Conservation (phyloP, 2,888 invertebrate species). For the Sarcophaga variegata region DNA sequence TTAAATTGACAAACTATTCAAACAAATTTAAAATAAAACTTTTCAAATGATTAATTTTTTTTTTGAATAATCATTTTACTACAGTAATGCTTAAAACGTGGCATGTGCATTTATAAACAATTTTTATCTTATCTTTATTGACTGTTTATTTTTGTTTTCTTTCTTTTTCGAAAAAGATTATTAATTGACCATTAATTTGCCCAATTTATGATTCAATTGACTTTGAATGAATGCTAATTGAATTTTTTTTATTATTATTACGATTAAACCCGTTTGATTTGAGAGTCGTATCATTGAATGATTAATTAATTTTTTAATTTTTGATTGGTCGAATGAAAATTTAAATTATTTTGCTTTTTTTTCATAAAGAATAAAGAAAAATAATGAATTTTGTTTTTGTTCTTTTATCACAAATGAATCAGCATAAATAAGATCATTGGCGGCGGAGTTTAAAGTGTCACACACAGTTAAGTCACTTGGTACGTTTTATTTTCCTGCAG, state of each 20-base stretch:
- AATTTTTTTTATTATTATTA: not conserved
- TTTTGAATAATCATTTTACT: not conserved
- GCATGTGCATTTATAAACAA: not conserved
- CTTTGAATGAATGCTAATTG: slow-evolving; percentile 17
- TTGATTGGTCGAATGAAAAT: not conserved
- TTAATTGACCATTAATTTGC: slow-evolving; percentile 3
- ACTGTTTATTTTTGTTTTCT: not conserved
- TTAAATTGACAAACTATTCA: too few relatives aligned
- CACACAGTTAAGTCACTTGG: too few relatives aligned
- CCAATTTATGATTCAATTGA: slow-evolving; percentile 16
- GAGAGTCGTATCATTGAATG: not conserved
- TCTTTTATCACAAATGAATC: too few relatives aligned
- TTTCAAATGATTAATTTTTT: too few relatives aligned
- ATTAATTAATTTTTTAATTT: not conserved
- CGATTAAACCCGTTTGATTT: not conserved
- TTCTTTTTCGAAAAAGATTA: not conserved
- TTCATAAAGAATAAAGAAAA: too few relatives aligned
- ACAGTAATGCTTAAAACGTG: not conserved
- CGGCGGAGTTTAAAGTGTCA: too few relatives aligned
- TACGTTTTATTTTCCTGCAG: too few relatives aligned
- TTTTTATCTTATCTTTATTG: slow-evolving; percentile 27
- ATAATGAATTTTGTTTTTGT: too few relatives aligned
- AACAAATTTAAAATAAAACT: too few relatives aligned
- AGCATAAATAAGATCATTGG: too few relatives aligned
- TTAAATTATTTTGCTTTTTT: not conserved